Percentiles rank a stretch among this genome's conserved stretches.
These are phyloP conservation scores for Rallus limicola DNA, from an alignment of 2,113 vertebrate species.

Conservation along the genomic window DNA sequence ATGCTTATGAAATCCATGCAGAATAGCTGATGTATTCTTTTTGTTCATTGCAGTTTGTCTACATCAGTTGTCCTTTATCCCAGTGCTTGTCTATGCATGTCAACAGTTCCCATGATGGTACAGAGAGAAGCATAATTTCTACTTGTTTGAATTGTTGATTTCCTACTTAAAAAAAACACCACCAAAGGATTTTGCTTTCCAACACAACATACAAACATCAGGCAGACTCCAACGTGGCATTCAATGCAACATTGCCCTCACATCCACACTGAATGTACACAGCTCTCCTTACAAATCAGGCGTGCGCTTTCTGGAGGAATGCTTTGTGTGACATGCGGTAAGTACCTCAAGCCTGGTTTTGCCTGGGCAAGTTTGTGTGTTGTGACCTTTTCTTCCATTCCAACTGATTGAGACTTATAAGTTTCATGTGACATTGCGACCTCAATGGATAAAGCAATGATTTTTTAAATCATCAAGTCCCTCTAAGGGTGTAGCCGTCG, in stretches of 20 bases:
- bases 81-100: background rate
- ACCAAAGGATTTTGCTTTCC: background rate
- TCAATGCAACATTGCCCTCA: background rate
- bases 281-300: background rate
- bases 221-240: background rate
- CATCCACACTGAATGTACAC: background rate
- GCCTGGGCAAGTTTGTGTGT: background rate
- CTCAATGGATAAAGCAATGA: background rate
- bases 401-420: fast-evolving
- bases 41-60: background rate
- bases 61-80: background rate
- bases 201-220: background rate
- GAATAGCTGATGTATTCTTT: background rate
- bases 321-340: background rate
- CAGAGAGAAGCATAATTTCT: background rate
- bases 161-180: background rate
- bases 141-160: background rate
- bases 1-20: background rate
- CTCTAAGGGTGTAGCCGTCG: background rate
- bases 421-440: background rate
- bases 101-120: background rate
- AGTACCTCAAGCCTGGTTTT: background rate
- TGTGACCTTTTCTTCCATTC: background rate
- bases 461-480: background rate
- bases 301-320: background rate